These are phyloP conservation scores for Cerastoderma edule DNA, from an alignment of 2,888 invertebrate genomes.

Conservation along the genomic window DNA sequence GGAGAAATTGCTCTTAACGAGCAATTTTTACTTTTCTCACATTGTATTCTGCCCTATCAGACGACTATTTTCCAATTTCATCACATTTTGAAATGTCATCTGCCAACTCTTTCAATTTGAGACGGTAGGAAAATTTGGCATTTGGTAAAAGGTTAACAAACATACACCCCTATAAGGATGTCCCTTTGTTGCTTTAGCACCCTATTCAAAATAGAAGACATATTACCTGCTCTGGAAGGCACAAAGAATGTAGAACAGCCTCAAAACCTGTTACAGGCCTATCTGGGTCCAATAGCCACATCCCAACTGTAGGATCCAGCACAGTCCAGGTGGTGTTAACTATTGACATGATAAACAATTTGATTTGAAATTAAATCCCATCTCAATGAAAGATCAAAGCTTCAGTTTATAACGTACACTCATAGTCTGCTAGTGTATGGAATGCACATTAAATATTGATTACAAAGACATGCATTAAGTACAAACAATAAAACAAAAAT, in stretches of 20 bases:
- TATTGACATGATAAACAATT: too few relatives aligned
- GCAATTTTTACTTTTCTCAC: too few relatives aligned
- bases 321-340: slow-evolving; percentile 46
- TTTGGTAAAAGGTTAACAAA: too few relatives aligned
- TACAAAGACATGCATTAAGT: too few relatives aligned
- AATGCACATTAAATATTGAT: too few relatives aligned
- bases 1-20: too few relatives aligned
- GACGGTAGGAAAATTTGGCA: background rate
- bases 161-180: background rate
- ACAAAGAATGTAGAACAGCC: slow-evolving; percentile 50
- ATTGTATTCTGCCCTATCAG: too few relatives aligned
- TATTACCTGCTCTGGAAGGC: slow-evolving; percentile 53
- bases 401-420: too few relatives aligned
- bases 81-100: background rate
- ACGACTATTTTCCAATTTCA: too few relatives aligned
- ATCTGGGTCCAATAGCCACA: slow-evolving; percentile 78
- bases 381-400: background rate
- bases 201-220: background rate
- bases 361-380: too few relatives aligned
- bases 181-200: background rate
- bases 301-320: slow-evolving; percentile 72
- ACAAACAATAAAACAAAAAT: too few relatives aligned
- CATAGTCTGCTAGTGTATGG: too few relatives aligned
- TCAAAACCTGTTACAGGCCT: slow-evolving; percentile 67
- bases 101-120: background rate